Evolutionary conservation across 2,888 invertebrate genomes (phyloP), one percentile per base, ranked within the genome.

Genomic region (Rhodophaea formosa): DNA sequence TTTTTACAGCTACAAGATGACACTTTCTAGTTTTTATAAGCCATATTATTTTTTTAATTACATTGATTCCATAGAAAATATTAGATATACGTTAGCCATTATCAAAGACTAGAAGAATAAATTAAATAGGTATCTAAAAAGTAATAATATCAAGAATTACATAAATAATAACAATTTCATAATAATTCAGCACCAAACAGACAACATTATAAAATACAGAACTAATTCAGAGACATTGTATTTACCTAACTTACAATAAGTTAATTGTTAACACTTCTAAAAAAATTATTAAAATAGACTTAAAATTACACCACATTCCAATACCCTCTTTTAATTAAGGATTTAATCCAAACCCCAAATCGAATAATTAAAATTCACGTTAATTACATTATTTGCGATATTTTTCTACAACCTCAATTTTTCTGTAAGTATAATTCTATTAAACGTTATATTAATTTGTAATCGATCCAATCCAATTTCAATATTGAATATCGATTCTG

Each of bases 51-150:
- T 23, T 2, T 23, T 23, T 23, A 23, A 3, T 23, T 23, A 23
- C 23, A 23, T 23, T 23, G 23, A 23, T 23, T 23, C 3, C 2
- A 23, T 23, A 23, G 23, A 23, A 23, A 2, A 23, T n/a, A n/a
- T n/a, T n/a, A n/a, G n/a, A n/a, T n/a, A 45, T 8, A 23, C n/a
- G 17, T 29, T 47, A 47, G 46, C 29, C 46, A 46, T 46, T 30
- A 30, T 39, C 7, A 35, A 8, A 60, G 60, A 62, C 62, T 62
- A 62, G 62, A n/a, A 62, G 42, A 57, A 59, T 56, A 44, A 12
- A 58, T 56, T 53, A 17, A 51, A n/a, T 10, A 52, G 54, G 29
- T 23, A 43, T 43, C 23, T 44, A 54, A 56, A 30, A 59, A 53
- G 44, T 45, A 54, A 52, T 56, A 59, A 55, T 59, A 59, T 56